Conservation (phyloP, 2,888 invertebrate genomes). For the Dryocosmus kuriphilus region DNA sequence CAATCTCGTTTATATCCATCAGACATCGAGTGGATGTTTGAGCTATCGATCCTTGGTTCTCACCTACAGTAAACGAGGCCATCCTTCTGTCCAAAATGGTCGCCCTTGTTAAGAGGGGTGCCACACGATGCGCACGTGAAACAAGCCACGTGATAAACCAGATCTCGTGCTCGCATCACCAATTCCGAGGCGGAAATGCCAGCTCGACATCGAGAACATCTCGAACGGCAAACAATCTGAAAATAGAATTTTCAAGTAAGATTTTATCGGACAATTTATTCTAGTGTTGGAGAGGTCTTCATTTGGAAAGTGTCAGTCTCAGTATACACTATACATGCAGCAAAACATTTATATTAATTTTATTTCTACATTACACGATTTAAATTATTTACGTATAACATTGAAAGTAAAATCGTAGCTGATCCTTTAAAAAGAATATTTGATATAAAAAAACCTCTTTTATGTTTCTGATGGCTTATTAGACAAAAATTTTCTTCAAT, state of each 20-base stretch:
- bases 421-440: too few relatives aligned
- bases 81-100: slow-evolving; percentile 93
- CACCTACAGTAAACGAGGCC: slow-evolving; percentile 86
- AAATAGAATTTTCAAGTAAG: slow-evolving; percentile 67
- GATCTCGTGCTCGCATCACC: slow-evolving; percentile 93
- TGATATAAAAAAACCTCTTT: too few relatives aligned
- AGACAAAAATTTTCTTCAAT: too few relatives aligned
- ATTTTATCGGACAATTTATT: neutral
- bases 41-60: slow-evolving; percentile 52
- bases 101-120: slow-evolving; percentile 90
- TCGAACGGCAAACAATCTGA: slow-evolving; percentile 91
- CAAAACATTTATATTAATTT: neutral
- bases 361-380: neutral
- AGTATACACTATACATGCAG: neutral
- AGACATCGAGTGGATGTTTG: slow-evolving; percentile 14
- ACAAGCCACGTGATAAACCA: slow-evolving; percentile 93
- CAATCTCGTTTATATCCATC: slow-evolving; percentile 37
- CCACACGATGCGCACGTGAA: slow-evolving; percentile 94
- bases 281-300: neutral
- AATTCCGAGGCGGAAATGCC: slow-evolving; percentile 92
- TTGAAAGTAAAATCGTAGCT: too few relatives aligned
- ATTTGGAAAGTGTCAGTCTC: neutral
- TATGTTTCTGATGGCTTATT: too few relatives aligned
- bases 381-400: neutral
- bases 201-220: slow-evolving; percentile 91